A percentile compares a stretch with the other conserved stretches of the same genome.
Evolutionary conservation across 2,888 invertebrate genomes (phyloP).

Genomic region (Boloria euphrosyne): DNA sequence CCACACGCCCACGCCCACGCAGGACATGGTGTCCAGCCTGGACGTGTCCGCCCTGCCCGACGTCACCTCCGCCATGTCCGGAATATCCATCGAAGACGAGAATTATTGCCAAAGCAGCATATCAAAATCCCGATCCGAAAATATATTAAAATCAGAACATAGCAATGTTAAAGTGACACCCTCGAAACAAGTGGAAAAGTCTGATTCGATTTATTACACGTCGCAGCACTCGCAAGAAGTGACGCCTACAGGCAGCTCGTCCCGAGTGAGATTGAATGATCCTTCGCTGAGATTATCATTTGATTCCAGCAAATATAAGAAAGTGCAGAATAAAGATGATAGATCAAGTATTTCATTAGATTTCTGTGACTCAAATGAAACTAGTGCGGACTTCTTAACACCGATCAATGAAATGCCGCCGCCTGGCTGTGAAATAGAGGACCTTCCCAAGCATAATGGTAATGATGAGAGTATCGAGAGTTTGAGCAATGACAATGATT

Average conservation of each 20-base stretch:
- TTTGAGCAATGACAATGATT: conserved; percentile 70
- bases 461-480: conserved; percentile 72
- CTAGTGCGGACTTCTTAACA: conserved; percentile 77
- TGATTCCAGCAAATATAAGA: conserved; percentile 73
- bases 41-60: conserved; percentile 74
- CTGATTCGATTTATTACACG: conserved; percentile 76
- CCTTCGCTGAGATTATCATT: conserved; percentile 70
- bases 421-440: conserved; percentile 74
- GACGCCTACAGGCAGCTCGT: conserved; percentile 68
- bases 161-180: conserved; percentile 55
- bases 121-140: conserved; percentile 77
- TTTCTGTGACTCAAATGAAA: conserved; percentile 78
- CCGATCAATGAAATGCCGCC: conserved; percentile 80
- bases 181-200: conserved; percentile 62
- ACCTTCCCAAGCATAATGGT: conserved; percentile 73
- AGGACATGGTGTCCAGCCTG: conserved; percentile 80
- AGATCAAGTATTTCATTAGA: conserved; percentile 73
- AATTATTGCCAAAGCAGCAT: conserved; percentile 74
- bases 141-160: conserved; percentile 74
- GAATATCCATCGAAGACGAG: conserved; percentile 77
- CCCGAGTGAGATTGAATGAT: conserved; percentile 65
- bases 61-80: conserved; percentile 76
- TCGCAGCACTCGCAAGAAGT: conserved; percentile 77
- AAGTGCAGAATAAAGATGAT: conserved; percentile 65
- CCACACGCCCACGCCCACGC: conserved; percentile 78